phyloP scores from a whole-genome alignment of 2,797 vertebrate genomes.

The Acipenser oxyrinchus region DNA sequence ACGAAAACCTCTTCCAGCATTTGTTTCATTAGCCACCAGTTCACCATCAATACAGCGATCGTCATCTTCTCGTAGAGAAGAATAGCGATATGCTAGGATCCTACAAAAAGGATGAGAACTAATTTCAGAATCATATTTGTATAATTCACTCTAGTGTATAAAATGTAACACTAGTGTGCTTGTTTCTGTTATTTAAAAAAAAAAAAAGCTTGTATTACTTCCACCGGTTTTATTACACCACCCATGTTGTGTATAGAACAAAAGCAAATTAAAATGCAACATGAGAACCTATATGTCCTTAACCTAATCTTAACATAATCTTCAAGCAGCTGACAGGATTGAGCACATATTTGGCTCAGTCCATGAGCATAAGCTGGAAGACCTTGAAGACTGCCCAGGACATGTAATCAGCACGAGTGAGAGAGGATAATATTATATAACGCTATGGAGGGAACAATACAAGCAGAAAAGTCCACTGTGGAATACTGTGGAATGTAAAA shows the following conservation, averaged over 20 bases:
- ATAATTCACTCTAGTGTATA: not conserved
- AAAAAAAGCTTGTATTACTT: not conserved
- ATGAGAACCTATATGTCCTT: too few relatives aligned
- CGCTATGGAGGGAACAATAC: too few relatives aligned
- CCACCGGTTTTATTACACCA: not conserved
- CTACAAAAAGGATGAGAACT: constrained; percentile 33
- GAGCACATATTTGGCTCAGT: too few relatives aligned
- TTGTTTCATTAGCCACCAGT: constrained; percentile 35
- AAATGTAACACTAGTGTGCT: not conserved
- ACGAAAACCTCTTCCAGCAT: constrained; percentile 42
- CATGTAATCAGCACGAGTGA: too few relatives aligned
- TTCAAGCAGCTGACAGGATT: too few relatives aligned
- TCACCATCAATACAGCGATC: constrained; percentile 30
- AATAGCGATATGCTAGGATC: constrained; percentile 53
- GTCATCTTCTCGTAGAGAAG: constrained; percentile 54
- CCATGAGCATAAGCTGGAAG: too few relatives aligned
- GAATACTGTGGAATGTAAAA: not conserved
- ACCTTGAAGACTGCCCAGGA: too few relatives aligned
- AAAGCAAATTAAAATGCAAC: too few relatives aligned
- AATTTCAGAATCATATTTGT: not conserved
- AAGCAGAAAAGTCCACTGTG: not conserved
- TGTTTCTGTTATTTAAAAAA: not conserved
- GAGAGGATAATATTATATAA: too few relatives aligned
- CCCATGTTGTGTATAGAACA: not conserved
- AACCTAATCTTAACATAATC: too few relatives aligned